These are phyloP conservation scores for Lanius ludovicianus DNA, from an alignment of 2,113 vertebrate species.

Conservation along the genomic window DNA sequence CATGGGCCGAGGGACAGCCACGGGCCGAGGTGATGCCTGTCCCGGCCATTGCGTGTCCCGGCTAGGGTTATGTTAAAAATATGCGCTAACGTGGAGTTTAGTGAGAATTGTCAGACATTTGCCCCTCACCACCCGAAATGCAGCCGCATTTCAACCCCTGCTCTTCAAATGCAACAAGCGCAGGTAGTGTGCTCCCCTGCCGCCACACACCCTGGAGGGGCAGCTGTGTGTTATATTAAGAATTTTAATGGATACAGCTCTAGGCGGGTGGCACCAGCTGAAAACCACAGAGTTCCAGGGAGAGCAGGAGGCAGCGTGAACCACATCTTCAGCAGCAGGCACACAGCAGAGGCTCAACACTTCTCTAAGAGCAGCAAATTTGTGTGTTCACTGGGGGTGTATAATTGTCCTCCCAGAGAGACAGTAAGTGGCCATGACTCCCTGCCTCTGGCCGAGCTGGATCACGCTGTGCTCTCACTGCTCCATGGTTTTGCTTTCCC, in stretches of 20 bases:
- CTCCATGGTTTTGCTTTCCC: background rate
- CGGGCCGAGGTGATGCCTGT: rapidly evolving
- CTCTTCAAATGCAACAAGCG: background rate
- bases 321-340: background rate
- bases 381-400: background rate
- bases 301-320: background rate
- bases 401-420: background rate
- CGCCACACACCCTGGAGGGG: rapidly evolving
- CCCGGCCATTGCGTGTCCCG: background rate
- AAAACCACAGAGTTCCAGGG: background rate
- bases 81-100: background rate
- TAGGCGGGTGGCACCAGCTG: slow-evolving; percentile 11
- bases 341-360: background rate
- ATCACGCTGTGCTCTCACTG: background rate
- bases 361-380: slow-evolving; percentile 26
- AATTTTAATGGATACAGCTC: slow-evolving; percentile 21
- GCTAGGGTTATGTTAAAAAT: background rate
- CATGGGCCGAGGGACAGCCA: rapidly evolving
- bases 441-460: background rate
- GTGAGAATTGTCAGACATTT: background rate
- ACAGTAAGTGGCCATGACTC: background rate
- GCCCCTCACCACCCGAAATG: background rate
- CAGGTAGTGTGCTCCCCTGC: background rate
- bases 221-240: background rate
- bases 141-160: background rate